Evolutionary conservation across 2,113 vertebrate genomes (phyloP), one percentile per base, ranked within the genome.

Genomic region (Catharus fuscescens): DNA sequence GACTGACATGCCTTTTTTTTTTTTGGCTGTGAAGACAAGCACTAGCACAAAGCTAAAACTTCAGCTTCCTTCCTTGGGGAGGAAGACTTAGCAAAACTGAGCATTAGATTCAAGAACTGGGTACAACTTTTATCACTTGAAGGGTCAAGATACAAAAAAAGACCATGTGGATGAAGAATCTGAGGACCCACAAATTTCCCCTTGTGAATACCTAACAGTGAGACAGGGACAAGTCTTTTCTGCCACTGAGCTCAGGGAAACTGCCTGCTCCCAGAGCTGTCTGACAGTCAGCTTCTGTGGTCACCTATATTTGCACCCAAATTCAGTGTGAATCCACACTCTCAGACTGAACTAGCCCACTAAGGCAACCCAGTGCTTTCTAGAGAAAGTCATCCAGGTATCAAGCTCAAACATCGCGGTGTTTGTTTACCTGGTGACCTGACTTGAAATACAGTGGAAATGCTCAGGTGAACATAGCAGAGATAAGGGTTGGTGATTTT

Each of bases 1-100:
- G 40, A 42, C 26, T 19, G 40, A 9, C 0, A 0, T 70, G 20
- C 12, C 38, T 15, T 18, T 12, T n/a, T 25, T 50, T 48, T 54
- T 86, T 78, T 87, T 44, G 6, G 5, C 16, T 70, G 38, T 59
- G 31, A 74, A 74, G 56, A 69, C 18, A 83, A 59, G 42, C 26
- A 16, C 18, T 42, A 74, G 16, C 64, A 73, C 42, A 66, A 88
- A 86, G 31, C 42, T 59, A 36, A 45, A 80, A 60, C 40, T 40
- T 93, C 71, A 60, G 8, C 48, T 62, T 32, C 76, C 19, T 88
- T 86, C 12, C 34, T 80, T 72, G 28, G 32, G 38, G 42, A 80
- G 67, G 62, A 72, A 26, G 34, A 52, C 26, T 67, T 72, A 60
- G n/a, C 12, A 76, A 88, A 88, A 59, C 16, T 48, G 38, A 93